phyloP scores from a whole-genome alignment of 2,113 vertebrate species.

The Morone saxatilis region DNA sequence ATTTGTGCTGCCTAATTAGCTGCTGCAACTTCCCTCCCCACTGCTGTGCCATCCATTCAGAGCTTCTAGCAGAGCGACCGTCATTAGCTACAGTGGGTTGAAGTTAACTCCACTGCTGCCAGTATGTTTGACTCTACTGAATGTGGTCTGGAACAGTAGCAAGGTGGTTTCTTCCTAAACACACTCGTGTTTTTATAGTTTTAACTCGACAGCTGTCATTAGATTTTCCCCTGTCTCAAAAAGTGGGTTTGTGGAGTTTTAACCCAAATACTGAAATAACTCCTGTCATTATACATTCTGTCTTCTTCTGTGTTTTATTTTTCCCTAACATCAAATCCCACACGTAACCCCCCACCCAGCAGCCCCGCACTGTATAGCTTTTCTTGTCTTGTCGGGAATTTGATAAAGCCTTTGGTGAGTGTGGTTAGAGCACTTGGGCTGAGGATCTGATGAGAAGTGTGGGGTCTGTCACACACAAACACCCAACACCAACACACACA shows the following conservation, averaged over 20 bases:
- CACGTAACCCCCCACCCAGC: background rate
- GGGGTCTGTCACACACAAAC: slow-evolving; percentile 70
- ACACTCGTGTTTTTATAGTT: slow-evolving; percentile 36
- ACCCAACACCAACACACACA: slow-evolving; percentile 49
- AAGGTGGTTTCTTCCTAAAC: slow-evolving; percentile 29
- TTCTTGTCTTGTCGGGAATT: slow-evolving; percentile 65
- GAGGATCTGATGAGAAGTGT: slow-evolving; percentile 79
- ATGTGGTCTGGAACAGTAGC: slow-evolving; percentile 29
- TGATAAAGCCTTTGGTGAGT: slow-evolving; percentile 73
- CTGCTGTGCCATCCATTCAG: slow-evolving; percentile 71
- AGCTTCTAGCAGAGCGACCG: slow-evolving; percentile 50
- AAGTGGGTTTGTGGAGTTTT: slow-evolving; percentile 13
- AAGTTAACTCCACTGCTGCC: slow-evolving; percentile 43
- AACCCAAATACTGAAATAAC: slow-evolving; percentile 26
- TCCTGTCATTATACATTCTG: slow-evolving; percentile 4
- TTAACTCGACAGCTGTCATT: slow-evolving; percentile 25
- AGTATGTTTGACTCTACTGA: background rate
- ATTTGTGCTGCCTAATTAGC: slow-evolving; percentile 81
- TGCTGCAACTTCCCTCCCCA: slow-evolving; percentile 62
- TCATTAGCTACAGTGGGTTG: slow-evolving; percentile 57
- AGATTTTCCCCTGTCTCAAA: slow-evolving; percentile 24
- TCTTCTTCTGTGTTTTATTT: slow-evolving; percentile 54
- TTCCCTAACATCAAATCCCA: slow-evolving; percentile 36
- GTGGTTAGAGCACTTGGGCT: slow-evolving; percentile 76
- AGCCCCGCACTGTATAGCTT: slow-evolving; percentile 50